Conservation (phyloP, 2,113 vertebrate species). For the Ahaetulla prasina region DNA sequence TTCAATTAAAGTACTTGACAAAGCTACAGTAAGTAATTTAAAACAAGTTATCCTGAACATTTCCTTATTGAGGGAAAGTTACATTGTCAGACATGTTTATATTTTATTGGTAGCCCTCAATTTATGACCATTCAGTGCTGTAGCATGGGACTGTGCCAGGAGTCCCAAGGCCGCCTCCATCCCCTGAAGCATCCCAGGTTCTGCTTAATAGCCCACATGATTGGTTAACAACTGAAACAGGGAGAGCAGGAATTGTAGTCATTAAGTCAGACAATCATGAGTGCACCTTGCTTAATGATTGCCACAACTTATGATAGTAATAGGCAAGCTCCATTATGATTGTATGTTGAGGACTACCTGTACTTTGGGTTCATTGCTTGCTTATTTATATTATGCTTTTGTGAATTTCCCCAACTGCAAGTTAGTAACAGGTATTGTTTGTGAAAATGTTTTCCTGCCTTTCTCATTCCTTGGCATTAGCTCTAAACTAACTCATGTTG, state of each 20-base stretch:
- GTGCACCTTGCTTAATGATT: neutral
- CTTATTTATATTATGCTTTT: neutral
- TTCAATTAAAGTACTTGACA: conserved; percentile 98
- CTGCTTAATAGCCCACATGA: neutral
- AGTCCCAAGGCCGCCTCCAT: neutral
- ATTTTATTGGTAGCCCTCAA: neutral
- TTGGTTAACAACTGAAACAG: neutral
- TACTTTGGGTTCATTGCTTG: neutral
- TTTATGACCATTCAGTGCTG: neutral
- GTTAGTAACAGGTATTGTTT: neutral
- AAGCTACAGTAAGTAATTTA: conserved; percentile 84
- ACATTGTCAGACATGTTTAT: neutral
- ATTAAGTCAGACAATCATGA: neutral
- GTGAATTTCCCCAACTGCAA: neutral
- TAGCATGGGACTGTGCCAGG: neutral
- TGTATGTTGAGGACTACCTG: neutral
- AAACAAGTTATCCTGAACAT: neutral
- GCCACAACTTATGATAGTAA: neutral
- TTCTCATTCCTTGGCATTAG: neutral
- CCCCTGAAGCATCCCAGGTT: neutral
- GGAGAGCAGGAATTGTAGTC: neutral
- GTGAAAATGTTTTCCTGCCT: neutral
- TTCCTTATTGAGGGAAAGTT: neutral
- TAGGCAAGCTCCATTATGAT: neutral
- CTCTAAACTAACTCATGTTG: neutral